These are phyloP conservation scores for Hyles vespertilio DNA, from an alignment of 1,140 invertebrate species.

Conservation along the genomic window DNA sequence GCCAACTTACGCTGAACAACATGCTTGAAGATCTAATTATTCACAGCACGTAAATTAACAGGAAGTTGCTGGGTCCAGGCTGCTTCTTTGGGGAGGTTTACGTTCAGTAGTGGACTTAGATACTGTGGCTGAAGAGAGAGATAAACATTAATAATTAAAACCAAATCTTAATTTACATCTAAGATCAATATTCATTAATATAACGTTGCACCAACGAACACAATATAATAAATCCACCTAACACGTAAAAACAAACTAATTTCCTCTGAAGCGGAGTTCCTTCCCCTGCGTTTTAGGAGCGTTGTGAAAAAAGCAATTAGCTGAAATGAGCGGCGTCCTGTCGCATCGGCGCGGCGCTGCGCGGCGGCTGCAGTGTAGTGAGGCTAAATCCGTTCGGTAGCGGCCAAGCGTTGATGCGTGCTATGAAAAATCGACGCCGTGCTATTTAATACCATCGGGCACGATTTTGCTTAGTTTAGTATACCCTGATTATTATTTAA, in stretches of 20 bases:
- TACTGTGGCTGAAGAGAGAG: no score
- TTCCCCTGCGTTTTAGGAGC: background rate
- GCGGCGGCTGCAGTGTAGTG: conserved; percentile 7
- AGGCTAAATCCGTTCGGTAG: conserved; percentile 47
- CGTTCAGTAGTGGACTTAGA: no score
- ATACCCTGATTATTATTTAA: background rate
- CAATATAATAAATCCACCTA: conserved; percentile 1
- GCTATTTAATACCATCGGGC: conserved; percentile 20
- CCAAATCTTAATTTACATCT: no score
- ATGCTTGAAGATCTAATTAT: no score
- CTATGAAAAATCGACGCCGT: conserved; percentile 55
- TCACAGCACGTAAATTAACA: no score
- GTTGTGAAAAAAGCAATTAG: conserved; percentile 57
- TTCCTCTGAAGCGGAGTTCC: conserved; percentile 4
- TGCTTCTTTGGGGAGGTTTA: no score
- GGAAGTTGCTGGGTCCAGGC: no score
- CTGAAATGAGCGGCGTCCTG: conserved; percentile 37
- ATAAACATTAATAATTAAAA: no score
- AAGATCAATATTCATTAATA: no score
- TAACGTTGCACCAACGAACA: conserved; percentile 1
- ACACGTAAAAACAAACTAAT: conserved; percentile 4
- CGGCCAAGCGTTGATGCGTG: conserved; percentile 59
- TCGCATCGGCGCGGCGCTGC: conserved; percentile 4
- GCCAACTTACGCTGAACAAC: no score
- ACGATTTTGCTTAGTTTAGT: conserved; percentile 12